Conservation (phyloP, 1,140 invertebrate species). For the Megalopta genalis region DNA sequence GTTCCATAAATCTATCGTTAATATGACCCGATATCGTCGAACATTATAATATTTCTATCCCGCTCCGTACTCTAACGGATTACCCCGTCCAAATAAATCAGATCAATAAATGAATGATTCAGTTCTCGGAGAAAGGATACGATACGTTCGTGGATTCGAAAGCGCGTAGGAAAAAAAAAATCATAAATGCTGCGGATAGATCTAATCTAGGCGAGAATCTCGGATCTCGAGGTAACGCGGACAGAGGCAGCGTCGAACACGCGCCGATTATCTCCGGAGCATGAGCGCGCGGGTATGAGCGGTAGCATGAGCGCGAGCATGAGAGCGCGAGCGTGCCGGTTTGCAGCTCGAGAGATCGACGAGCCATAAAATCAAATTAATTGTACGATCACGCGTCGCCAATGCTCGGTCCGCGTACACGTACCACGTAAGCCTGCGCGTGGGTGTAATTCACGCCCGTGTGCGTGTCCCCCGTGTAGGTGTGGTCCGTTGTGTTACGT, state of each 20-base stretch:
- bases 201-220: neutral
- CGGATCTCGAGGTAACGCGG: neutral
- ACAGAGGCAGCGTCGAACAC: neutral
- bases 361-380: slow-evolving; percentile 48
- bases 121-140: too few species aligned
- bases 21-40: too few species aligned
- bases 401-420: neutral
- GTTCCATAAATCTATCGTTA: too few species aligned
- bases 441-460: slow-evolving; percentile 40
- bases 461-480: slow-evolving; percentile 54
- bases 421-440: neutral
- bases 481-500: slow-evolving; percentile 68
- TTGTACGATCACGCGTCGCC: slow-evolving; percentile 34
- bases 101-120: too few species aligned
- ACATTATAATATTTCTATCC: too few species aligned
- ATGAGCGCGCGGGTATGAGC: too few species aligned
- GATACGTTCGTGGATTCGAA: too few species aligned
- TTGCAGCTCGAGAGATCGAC: slow-evolving; percentile 2
- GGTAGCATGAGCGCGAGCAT: too few species aligned
- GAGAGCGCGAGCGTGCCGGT: too few species aligned
- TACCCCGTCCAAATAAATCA: too few species aligned
- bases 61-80: too few species aligned
- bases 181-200: neutral
- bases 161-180: too few species aligned
- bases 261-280: neutral